Conservation (phyloP, 2,797 vertebrate species). For the Melanogrammus aeglefinus region DNA sequence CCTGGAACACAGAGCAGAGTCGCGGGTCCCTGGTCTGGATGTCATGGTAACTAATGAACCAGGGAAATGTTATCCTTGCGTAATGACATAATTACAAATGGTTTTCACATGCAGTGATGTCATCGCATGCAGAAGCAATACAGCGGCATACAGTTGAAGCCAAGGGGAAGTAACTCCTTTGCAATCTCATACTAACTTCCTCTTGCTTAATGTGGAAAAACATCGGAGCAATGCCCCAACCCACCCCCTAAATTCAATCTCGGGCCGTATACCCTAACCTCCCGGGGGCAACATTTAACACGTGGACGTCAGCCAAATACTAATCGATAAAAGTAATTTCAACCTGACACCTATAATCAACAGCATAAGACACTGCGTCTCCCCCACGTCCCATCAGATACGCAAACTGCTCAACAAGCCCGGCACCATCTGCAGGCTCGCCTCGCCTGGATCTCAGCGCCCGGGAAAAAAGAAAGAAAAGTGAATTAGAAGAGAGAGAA, state of each 20-base stretch:
- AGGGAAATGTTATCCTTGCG: background rate
- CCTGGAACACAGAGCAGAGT: background rate
- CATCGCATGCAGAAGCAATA: background rate
- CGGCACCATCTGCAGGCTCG: background rate
- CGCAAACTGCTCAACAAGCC: background rate
- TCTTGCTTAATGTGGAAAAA: background rate
- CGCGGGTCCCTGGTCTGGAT: background rate
- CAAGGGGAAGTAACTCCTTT: background rate
- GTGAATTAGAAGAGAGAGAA: too few species aligned
- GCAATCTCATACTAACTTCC: background rate
- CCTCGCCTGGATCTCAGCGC: background rate
- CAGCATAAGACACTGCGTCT: conserved; percentile 14
- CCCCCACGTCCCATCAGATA: conserved; percentile 6
- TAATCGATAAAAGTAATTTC: conserved; percentile 43
- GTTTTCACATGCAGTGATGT: background rate
- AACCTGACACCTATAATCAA: conserved; percentile 42
- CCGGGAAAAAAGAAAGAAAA: background rate
- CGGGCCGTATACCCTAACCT: conserved; percentile 4
- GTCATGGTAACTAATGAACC: background rate
- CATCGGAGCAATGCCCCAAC: background rate
- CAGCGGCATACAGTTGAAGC: background rate
- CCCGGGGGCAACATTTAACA: conserved; percentile 21
- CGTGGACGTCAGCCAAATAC: conserved; percentile 25
- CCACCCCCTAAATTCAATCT: conserved; percentile 2
- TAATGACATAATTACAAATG: background rate